Conservation (phyloP, 2,797 vertebrate genomes). For the Enteromius trimaculatus region DNA sequence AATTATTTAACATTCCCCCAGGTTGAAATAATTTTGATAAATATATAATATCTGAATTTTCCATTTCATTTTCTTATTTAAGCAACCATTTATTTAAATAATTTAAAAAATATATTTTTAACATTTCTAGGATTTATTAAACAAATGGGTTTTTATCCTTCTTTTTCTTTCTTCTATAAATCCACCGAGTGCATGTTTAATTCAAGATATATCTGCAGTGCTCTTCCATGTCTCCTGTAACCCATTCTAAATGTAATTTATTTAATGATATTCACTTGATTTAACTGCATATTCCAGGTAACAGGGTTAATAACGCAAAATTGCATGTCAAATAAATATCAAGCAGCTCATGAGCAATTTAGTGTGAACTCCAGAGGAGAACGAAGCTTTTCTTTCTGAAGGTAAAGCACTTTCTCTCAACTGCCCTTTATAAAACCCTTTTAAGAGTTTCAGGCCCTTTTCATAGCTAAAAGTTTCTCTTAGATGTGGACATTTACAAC, state of each 20-base stretch:
- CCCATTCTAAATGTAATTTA: neutral
- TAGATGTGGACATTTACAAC: slow-evolving; percentile 21
- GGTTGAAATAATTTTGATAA: too few species aligned
- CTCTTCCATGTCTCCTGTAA: neutral
- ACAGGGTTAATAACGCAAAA: neutral
- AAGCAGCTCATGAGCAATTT: neutral
- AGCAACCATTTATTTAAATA: too few species aligned
- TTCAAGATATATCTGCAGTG: neutral
- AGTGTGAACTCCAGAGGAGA: neutral
- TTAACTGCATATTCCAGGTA: neutral
- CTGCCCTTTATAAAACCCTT: neutral
- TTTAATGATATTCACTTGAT: neutral
- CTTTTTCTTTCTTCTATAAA: neutral
- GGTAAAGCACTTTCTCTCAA: neutral
- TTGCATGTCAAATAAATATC: neutral
- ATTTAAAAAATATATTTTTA: too few species aligned
- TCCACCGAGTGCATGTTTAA: neutral
- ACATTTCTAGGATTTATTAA: too few species aligned
- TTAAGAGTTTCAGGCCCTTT: neutral
- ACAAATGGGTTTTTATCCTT: too few species aligned
- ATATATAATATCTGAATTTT: too few species aligned
- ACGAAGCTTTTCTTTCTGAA: neutral
- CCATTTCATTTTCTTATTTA: too few species aligned
- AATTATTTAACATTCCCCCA: too few species aligned
- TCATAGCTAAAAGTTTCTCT: neutral